Conservation (phyloP, 2,797 vertebrate genomes). For the Sebastes variabilis region DNA sequence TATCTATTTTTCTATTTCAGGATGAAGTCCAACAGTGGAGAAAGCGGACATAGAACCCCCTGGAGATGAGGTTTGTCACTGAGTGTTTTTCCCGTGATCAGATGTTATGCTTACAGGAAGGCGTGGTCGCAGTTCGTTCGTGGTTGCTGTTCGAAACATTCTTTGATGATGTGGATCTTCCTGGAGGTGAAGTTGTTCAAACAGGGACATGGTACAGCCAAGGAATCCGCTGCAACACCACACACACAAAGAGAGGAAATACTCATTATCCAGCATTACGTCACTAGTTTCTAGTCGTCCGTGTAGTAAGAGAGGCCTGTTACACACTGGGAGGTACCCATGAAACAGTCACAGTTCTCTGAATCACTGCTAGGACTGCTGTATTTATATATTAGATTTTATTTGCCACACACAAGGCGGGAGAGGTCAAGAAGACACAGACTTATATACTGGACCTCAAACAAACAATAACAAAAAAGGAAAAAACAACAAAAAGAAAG, state of each 20-base stretch:
- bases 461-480: too few species aligned
- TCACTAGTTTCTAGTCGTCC: not conserved
- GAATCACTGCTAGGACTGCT: not conserved
- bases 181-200: accelerated
- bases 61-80: not conserved
- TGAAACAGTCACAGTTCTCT: not conserved
- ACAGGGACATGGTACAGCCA: accelerated
- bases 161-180: not conserved
- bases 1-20: not conserved
- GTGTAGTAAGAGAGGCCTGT: accelerated
- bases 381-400: not conserved
- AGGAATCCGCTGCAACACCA: not conserved
- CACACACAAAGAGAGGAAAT: not conserved
- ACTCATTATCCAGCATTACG: not conserved
- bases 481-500: not conserved
- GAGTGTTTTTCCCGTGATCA: not conserved
- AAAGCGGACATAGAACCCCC: not conserved
- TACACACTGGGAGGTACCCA: not conserved
- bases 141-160: conserved; percentile 47
- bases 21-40: not conserved
- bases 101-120: conserved; percentile 44
- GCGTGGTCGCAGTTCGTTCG: conserved; percentile 35
- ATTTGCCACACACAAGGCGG: too few species aligned
- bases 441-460: too few species aligned
- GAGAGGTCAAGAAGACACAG: too few species aligned